Percentiles rank a stretch among this genome's conserved stretches.
Evolutionary conservation across 2,888 invertebrate genomes (phyloP).

Genomic region (Mythimna impura): DNA sequence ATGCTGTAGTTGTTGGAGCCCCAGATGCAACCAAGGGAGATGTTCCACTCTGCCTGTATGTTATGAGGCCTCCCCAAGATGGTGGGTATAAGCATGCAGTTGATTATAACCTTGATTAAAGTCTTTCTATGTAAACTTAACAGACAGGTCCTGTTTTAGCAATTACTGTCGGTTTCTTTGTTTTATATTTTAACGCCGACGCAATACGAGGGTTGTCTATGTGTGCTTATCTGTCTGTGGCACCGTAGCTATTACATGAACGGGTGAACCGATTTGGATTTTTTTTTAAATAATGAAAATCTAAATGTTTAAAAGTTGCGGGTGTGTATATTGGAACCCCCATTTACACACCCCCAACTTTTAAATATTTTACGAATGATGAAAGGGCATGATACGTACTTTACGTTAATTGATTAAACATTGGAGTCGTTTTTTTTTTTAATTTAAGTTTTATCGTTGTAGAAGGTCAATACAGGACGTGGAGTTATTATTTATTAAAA

Average conservation of each 20-base stretch:
- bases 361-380: too few species aligned
- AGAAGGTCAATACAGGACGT: not conserved
- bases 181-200: not conserved
- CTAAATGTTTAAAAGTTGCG: too few species aligned
- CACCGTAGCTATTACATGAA: too few species aligned
- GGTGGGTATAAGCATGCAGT: slow-evolving; percentile 75
- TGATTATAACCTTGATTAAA: not conserved
- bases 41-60: slow-evolving; percentile 96
- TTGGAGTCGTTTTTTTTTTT: too few species aligned
- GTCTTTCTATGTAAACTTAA: not conserved
- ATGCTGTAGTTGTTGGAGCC: slow-evolving; percentile 97
- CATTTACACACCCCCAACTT: too few species aligned
- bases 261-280: too few species aligned
- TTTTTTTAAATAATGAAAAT: too few species aligned
- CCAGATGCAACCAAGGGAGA: slow-evolving; percentile 97
- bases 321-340: too few species aligned
- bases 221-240: too few species aligned
- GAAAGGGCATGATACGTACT: too few species aligned
- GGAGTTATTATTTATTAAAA: not conserved
- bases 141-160: not conserved
- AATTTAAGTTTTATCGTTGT: not conserved
- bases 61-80: slow-evolving; percentile 92
- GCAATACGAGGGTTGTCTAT: too few species aligned
- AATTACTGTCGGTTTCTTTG: not conserved
- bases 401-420: too few species aligned